phyloP scores from a whole-genome alignment of 2,113 vertebrate species.

The Alaudala cheleensis region DNA sequence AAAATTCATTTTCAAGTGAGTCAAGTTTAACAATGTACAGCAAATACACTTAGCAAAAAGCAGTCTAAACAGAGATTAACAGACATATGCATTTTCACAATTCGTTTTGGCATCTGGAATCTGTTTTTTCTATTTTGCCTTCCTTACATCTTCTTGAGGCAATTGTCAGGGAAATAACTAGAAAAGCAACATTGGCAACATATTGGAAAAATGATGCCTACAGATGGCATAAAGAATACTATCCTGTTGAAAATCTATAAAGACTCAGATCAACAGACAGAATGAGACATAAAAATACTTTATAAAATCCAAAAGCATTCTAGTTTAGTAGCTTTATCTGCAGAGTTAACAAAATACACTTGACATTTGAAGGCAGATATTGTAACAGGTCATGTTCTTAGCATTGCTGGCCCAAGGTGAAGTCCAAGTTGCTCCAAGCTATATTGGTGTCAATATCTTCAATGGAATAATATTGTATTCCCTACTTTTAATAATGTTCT shows the following conservation, averaged over 20 bases:
- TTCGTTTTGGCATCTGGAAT: background rate
- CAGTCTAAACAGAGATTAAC: background rate
- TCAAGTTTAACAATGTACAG: background rate
- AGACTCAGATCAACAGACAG: background rate
- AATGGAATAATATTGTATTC: background rate
- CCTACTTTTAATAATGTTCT: background rate
- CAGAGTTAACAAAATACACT: background rate
- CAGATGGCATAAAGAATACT: conserved; percentile 14
- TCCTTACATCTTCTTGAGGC: background rate
- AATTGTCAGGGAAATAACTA: background rate
- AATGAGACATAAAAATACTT: background rate
- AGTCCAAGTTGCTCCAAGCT: background rate
- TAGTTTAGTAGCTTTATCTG: background rate
- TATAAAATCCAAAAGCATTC: background rate
- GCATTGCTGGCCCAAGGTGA: background rate
- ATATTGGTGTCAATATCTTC: background rate
- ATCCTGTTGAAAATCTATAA: conserved; percentile 9
- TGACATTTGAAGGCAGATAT: background rate
- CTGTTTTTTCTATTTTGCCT: background rate
- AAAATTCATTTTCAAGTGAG: background rate
- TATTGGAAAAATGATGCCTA: background rate
- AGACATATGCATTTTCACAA: background rate
- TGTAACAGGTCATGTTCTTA: background rate
- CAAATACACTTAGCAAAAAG: background rate
- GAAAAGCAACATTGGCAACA: background rate